Percentiles rank a stretch among this genome's conserved stretches.
Conservation (phyloP, 2,888 invertebrate genomes). For the Chirona hameri region DNA sequence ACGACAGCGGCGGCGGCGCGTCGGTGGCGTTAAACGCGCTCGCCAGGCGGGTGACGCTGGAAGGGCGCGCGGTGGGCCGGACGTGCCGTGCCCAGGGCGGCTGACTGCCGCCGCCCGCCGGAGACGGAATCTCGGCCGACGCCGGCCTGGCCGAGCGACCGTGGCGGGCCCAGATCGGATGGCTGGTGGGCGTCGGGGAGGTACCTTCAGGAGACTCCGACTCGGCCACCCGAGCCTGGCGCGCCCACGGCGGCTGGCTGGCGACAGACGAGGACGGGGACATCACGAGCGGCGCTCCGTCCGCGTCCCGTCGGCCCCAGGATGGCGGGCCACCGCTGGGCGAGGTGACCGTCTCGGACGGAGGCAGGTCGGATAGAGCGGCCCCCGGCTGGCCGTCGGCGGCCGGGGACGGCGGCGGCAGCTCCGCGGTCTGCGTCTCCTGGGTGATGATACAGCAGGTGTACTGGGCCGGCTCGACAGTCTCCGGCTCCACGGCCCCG, state of each 20-base stretch:
- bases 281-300: neutral
- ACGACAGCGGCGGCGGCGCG: neutral
- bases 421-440: conserved; percentile 8
- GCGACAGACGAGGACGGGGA: conserved; percentile 34
- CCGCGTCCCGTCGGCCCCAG: conserved; percentile 33
- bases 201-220: conserved; percentile 36
- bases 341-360: too few relatives aligned
- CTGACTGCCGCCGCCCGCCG: neutral
- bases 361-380: too few relatives aligned
- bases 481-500: neutral
- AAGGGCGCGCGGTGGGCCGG: neutral
- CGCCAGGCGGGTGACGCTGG: neutral
- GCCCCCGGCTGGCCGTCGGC: too few relatives aligned
- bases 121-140: neutral
- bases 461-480: neutral
- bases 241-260: conserved; percentile 35
- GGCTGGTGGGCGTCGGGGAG: conserved; percentile 24
- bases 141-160: neutral
- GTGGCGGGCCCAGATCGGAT: neutral
- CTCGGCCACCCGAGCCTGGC: conserved; percentile 36
- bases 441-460: conserved; percentile 10
- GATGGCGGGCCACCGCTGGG: too few relatives aligned
- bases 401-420: neutral
- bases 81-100: neutral
- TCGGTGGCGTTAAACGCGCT: neutral